Evolutionary conservation across 92 coral and sea anemone genomes (phyloP).

Genomic region (Palythoa heliodiscus): DNA sequence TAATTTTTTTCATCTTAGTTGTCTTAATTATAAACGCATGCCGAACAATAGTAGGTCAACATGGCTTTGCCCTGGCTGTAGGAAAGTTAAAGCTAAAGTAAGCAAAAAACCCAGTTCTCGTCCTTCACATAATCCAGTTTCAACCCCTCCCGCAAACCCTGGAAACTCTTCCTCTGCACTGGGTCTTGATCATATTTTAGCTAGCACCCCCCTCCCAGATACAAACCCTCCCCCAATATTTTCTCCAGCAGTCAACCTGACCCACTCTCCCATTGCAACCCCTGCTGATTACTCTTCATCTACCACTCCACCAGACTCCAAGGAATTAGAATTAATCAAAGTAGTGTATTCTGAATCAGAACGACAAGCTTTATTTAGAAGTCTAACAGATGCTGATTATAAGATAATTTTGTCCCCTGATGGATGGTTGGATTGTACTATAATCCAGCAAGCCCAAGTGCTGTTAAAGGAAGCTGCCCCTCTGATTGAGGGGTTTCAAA

Average conservation of each 20-base stretch:
- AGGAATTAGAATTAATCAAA: constrained; percentile 13
- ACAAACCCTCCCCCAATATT: constrained; percentile 1
- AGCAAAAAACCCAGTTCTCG: constrained; percentile 8
- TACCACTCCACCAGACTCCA: constrained; percentile 9
- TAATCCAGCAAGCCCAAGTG: constrained; percentile 67
- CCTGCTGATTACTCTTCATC: neutral
- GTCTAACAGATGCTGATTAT: constrained; percentile 30
- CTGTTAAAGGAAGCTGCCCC: constrained; percentile 55
- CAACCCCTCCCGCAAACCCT: constrained; percentile 30
- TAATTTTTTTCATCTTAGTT: constrained; percentile 41
- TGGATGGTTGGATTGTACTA: constrained; percentile 70
- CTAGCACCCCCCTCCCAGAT: constrained; percentile 26
- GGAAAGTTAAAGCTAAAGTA: constrained; percentile 32
- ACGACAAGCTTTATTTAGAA: neutral
- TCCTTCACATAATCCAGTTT: constrained; percentile 6
- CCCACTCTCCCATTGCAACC: constrained; percentile 21
- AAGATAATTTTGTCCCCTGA: constrained; percentile 42
- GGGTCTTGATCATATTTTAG: neutral
- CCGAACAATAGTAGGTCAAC: constrained; percentile 43
- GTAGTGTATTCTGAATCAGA: constrained; percentile 23
- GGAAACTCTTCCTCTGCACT: constrained; percentile 18
- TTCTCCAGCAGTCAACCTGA: neutral
- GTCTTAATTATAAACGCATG: constrained; percentile 49
- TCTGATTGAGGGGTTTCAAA: constrained; percentile 66
- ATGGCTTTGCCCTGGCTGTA: constrained; percentile 44